Percentiles rank a stretch among this genome's conserved stretches.
Evolutionary conservation across 2,888 invertebrate genomes (phyloP).

Genomic region (Pediacus dermestoides): DNA sequence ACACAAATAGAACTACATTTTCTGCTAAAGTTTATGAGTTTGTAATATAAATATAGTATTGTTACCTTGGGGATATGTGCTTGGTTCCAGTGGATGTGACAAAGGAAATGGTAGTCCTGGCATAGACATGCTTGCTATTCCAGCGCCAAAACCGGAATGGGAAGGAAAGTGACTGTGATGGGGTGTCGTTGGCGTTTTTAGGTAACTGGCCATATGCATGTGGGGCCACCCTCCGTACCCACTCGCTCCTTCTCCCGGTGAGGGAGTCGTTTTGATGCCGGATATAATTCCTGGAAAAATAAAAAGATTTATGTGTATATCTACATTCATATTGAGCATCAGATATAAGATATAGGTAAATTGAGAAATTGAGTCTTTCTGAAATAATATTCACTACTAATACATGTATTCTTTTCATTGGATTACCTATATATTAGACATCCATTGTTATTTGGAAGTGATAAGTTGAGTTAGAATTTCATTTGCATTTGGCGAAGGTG

Average conservation of each 20-base stretch:
- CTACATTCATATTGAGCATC: background rate
- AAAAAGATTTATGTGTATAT: conserved; percentile 13
- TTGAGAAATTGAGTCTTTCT: no score
- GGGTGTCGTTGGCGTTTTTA: conserved; percentile 39
- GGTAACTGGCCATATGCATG: conserved; percentile 46
- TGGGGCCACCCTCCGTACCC: conserved; percentile 23
- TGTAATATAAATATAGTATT: conserved; percentile 10
- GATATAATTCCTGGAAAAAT: conserved; percentile 36
- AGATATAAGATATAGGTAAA: no score
- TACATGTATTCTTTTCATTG: no score
- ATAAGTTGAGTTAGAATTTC: no score
- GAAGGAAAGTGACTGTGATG: conserved; percentile 37
- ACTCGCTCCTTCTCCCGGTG: conserved; percentile 29
- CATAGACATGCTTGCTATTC: conserved; percentile 40
- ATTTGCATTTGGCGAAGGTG: no score
- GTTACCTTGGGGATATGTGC: conserved; percentile 48
- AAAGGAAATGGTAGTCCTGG: conserved; percentile 42
- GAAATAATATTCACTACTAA: no score
- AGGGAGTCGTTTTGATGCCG: conserved; percentile 38
- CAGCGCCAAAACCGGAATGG: conserved; percentile 38
- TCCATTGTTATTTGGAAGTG: no score
- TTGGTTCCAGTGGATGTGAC: conserved; percentile 43
- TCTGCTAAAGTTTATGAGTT: no score
- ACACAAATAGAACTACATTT: no score
- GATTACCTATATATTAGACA: no score